Percentiles rank a stretch among this genome's conserved stretches.
Conservation (phyloP, 2,113 vertebrate species). For the human (Homo sapiens) region DNA sequence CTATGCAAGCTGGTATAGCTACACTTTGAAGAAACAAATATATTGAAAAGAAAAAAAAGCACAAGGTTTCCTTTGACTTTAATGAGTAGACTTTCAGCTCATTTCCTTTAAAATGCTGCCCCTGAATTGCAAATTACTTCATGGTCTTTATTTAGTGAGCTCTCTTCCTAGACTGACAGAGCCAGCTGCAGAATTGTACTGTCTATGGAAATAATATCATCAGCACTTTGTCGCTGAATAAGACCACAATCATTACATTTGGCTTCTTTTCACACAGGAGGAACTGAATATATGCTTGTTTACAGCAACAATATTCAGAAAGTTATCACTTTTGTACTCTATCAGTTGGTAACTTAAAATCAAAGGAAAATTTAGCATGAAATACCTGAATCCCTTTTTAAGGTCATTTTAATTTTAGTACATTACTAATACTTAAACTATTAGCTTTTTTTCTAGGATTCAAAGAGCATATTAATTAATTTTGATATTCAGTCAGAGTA, state of each 20-base stretch:
- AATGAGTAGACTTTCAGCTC: constrained; percentile 56
- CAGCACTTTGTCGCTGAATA: constrained; percentile 61
- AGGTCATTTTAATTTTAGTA: constrained; percentile 15
- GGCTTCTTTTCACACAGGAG: constrained; percentile 31
- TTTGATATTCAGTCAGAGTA: background rate
- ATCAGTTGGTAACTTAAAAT: background rate
- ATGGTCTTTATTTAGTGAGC: constrained; percentile 79
- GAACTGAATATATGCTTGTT: background rate
- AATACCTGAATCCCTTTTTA: background rate
- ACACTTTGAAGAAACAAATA: constrained; percentile 31
- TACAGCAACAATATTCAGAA: background rate
- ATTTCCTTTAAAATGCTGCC: constrained; percentile 67
- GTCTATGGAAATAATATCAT: constrained; percentile 70
- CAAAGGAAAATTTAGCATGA: background rate
- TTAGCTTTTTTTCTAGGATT: background rate
- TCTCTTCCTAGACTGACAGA: constrained; percentile 82
- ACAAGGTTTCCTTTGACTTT: constrained; percentile 54
- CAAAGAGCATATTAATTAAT: background rate
- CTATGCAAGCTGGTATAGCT: background rate
- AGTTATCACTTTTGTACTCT: background rate
- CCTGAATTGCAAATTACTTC: constrained; percentile 75
- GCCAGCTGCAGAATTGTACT: constrained; percentile 86
- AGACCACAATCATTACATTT: background rate
- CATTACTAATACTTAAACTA: background rate
- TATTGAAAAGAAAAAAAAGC: background rate